Base-by-base conservation (phyloP, 2,113 vertebrate species). In the Craseonycteris thonglongyai region DNA sequence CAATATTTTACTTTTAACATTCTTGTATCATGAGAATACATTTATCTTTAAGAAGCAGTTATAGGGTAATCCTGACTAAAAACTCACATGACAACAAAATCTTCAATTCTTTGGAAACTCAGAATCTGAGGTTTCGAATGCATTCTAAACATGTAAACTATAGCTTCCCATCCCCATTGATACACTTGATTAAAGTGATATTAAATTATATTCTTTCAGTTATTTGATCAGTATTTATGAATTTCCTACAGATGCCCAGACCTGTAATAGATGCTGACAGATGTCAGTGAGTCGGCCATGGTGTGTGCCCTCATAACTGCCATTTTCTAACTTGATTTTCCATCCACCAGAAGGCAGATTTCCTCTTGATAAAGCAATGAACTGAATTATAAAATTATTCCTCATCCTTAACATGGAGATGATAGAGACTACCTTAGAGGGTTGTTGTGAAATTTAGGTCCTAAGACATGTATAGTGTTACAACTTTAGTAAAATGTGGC, bases 31-130 rank as follows among this genome's bases (percentile, higher is more conserved):
- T 56, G 35, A 61, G 33, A 92, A 81, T 72, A 19, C 26, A 84
- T 75, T 92, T 90, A 65, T 93, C 40, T 97, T 96, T 94, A 42
- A 79, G 95, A 86, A 87, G 22, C 18, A 89, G 58, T 12, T 66
- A 13, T 88, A 95, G 72, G 58, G 26, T 88, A 88, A 80, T 93
- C 35, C 72, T 93, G 85, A 81, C 3, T 68, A 96, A 33, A 86
- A 90, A 63, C 26, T 72, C 35, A 61, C 3, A 3, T 26, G 30
- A 78, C 24, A 79, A 84, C 21, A 38, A 85, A 88, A 59, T 51
- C 12, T 14, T 58, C 28, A 35, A 3, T 74, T 71, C 51, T 79
- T 80, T 66, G 92, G 47, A 88, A 97, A 82, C 33, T 71, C n/a
- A 58, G 78, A 38, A 56, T 69, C 15, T 45, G 47, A 51, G 16